A percentile compares a stretch with the other conserved stretches of the same genome.
These are phyloP conservation scores for Sclerurus mexicanus DNA, from an alignment of 2,113 vertebrate genomes.

Conservation along the genomic window DNA sequence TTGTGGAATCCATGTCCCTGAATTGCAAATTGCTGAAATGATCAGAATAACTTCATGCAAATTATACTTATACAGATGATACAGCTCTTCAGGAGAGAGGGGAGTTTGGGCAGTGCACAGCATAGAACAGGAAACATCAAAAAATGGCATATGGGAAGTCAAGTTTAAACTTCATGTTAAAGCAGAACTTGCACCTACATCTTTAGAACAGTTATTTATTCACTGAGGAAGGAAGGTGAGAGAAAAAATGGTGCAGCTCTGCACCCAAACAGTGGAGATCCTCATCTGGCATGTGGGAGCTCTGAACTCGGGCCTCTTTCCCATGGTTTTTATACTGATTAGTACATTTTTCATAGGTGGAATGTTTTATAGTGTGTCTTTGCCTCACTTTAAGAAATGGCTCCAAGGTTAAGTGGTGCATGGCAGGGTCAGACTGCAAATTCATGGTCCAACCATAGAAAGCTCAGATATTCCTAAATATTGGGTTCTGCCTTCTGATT, in stretches of 20 bases:
- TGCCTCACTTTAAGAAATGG: background rate
- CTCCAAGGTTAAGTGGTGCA: background rate
- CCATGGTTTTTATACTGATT: background rate
- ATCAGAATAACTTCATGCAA: background rate
- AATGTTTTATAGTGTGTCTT: background rate
- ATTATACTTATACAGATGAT: background rate
- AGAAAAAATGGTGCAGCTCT: background rate
- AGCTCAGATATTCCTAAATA: background rate
- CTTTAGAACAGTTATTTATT: slow-evolving; percentile 23
- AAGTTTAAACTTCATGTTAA: background rate
- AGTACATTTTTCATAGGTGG: background rate
- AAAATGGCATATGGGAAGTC: background rate
- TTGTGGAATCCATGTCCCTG: background rate
- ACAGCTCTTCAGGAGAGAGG: background rate
- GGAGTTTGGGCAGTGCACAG: background rate
- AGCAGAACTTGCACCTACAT: background rate
- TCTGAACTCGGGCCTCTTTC: background rate
- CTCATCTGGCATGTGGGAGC: background rate
- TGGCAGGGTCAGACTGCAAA: background rate
- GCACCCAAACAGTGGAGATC: background rate
- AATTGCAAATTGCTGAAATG: background rate
- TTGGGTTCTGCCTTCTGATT: background rate
- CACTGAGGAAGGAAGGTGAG: background rate
- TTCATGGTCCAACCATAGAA: background rate
- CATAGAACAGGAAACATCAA: background rate